Percentiles rank a stretch among this genome's conserved stretches.
Evolutionary conservation across 1,140 invertebrate genomes (phyloP).

Genomic region (Ephestia elutella): DNA sequence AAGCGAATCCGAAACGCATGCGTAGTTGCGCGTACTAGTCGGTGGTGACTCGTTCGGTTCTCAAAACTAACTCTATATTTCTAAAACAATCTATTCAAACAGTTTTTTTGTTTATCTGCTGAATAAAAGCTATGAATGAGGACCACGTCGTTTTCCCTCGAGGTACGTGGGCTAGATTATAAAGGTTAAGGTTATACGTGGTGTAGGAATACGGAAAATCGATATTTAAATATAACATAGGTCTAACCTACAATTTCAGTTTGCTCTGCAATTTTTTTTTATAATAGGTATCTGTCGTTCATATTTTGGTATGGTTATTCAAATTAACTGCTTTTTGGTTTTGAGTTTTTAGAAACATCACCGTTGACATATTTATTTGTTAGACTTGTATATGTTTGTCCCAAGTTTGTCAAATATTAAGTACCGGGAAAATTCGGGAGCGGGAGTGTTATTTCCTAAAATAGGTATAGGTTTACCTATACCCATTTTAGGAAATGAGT

Average conservation of each 20-base stretch:
- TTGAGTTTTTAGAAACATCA: too few relatives aligned
- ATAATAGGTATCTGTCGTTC: neutral
- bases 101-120: slow-evolving; percentile 52
- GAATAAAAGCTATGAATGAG: slow-evolving; percentile 78
- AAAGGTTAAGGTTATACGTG: slow-evolving; percentile 2
- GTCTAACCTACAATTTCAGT: slow-evolving; percentile 43
- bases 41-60: slow-evolving; percentile 13
- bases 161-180: slow-evolving; percentile 75
- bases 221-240: slow-evolving; percentile 58
- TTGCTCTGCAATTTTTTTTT: too few relatives aligned
- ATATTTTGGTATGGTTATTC: too few relatives aligned
- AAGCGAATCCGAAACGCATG: slow-evolving; percentile 34
- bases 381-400: too few relatives aligned
- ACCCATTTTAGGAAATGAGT: too few relatives aligned
- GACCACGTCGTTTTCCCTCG: slow-evolving; percentile 83
- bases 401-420: too few relatives aligned
- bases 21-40: slow-evolving; percentile 18
- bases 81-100: slow-evolving; percentile 26
- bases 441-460: too few relatives aligned
- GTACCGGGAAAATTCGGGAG: too few relatives aligned
- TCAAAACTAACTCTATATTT: slow-evolving; percentile 33
- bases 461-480: too few relatives aligned
- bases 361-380: too few relatives aligned
- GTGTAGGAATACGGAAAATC: slow-evolving; percentile 41
- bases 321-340: too few relatives aligned